A percentile compares a stretch with the other conserved stretches of the same genome.
phyloP scores from a whole-genome alignment of 2,113 vertebrate genomes.

The Conger conger region DNA sequence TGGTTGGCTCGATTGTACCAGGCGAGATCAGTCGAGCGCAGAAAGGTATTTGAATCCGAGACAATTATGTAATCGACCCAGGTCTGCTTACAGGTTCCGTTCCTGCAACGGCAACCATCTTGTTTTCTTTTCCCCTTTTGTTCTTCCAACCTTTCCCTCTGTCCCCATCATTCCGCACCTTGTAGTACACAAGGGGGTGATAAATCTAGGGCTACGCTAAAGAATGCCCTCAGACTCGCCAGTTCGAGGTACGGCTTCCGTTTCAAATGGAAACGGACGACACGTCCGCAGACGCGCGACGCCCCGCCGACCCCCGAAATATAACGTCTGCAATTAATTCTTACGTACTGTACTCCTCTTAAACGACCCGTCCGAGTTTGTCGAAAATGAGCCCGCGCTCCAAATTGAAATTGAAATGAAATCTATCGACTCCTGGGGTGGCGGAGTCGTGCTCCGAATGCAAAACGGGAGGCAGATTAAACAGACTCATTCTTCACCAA shows the following conservation, averaged over 20 bases:
- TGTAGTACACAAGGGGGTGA: background rate
- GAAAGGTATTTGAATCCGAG: too few relatives aligned
- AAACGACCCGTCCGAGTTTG: slow-evolving; percentile 48
- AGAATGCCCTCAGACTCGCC: background rate
- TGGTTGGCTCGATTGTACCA: too few relatives aligned
- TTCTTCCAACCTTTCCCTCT: too few relatives aligned
- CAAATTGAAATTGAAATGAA: slow-evolving; percentile 53
- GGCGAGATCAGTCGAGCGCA: too few relatives aligned
- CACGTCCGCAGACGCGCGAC: background rate
- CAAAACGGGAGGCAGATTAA: slow-evolving; percentile 49
- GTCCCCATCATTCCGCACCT: too few relatives aligned
- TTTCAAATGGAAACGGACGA: slow-evolving; percentile 10
- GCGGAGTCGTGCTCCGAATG: slow-evolving; percentile 40
- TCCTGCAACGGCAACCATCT: too few relatives aligned
- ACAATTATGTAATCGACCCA: too few relatives aligned
- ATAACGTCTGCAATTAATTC: slow-evolving; percentile 27
- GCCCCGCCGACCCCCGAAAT: slow-evolving; percentile 9
- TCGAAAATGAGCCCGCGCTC: slow-evolving; percentile 49
- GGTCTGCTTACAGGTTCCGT: too few relatives aligned
- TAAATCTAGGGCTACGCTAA: background rate
- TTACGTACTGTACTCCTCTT: slow-evolving; percentile 34
- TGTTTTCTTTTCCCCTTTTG: too few relatives aligned
- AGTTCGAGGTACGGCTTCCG: background rate
- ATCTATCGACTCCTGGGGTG: slow-evolving; percentile 49
- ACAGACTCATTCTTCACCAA: slow-evolving; percentile 45